phyloP scores from a whole-genome alignment of 2,113 vertebrate species.

The Siniperca knerii region DNA sequence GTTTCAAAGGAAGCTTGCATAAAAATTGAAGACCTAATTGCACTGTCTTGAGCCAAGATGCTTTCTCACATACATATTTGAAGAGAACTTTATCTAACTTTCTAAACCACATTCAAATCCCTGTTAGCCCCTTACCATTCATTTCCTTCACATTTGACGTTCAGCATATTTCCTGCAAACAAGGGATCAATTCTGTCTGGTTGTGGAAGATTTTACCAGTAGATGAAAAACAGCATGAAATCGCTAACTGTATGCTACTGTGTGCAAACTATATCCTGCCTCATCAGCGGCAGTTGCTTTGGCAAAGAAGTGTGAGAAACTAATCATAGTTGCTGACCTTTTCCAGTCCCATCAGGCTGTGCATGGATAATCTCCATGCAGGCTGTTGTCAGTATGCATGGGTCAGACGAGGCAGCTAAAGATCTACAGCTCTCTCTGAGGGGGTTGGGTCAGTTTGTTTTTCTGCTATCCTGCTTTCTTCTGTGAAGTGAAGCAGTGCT shows the following conservation, averaged over 20 bases:
- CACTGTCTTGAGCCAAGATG: constrained; percentile 15
- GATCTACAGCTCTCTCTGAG: constrained; percentile 21
- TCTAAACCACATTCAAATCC: constrained; percentile 9
- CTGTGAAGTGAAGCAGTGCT: neutral
- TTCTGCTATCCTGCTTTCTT: neutral
- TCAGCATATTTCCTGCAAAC: neutral
- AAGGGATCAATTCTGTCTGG: neutral
- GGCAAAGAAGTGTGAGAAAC: constrained; percentile 67
- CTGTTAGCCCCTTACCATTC: neutral
- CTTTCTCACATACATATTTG: constrained; percentile 25
- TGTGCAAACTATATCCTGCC: constrained; percentile 29
- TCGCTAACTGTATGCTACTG: neutral
- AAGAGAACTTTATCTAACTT: constrained; percentile 24
- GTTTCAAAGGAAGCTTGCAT: constrained; percentile 34
- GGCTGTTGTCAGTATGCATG: constrained; percentile 44
- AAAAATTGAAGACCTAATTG: constrained; percentile 41
- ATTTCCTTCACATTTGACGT: constrained; percentile 15
- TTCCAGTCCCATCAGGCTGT: constrained; percentile 55
- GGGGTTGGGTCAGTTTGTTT: constrained; percentile 13
- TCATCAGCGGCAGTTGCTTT: constrained; percentile 59
- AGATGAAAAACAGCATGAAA: constrained; percentile 16
- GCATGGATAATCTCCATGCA: constrained; percentile 63
- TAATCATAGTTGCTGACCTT: constrained; percentile 76
- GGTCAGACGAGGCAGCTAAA: constrained; percentile 32
- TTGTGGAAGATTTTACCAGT: neutral